phyloP scores from a whole-genome alignment of 2,888 invertebrate genomes.

The Girardia tigrina region DNA sequence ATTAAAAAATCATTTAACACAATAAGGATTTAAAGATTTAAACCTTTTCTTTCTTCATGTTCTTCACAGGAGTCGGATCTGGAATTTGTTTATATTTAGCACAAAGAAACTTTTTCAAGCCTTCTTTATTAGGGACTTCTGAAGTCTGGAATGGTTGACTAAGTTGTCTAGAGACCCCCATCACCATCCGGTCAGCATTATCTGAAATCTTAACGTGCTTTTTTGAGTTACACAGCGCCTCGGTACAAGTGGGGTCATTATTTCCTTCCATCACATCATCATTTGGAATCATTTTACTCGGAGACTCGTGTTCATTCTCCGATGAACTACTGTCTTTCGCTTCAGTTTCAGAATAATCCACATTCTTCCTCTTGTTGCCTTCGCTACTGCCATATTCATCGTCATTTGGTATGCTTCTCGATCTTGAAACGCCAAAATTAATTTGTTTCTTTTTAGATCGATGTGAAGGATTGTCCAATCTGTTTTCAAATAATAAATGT shows the following conservation, averaged over 20 bases:
- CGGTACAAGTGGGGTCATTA: not conserved
- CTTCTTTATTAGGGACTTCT: not conserved
- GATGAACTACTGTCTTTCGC: constrained; percentile 16
- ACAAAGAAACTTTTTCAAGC: not conserved
- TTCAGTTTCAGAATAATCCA: constrained; percentile 1
- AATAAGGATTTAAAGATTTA: no score
- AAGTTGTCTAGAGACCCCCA: not conserved
- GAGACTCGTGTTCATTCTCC: not conserved
- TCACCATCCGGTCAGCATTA: not conserved
- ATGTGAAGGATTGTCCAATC: no score
- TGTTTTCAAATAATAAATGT: no score
- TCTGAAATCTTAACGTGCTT: not conserved
- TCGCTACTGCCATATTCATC: no score
- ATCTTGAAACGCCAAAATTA: no score
- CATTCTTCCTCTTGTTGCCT: no score
- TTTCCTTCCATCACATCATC: not conserved
- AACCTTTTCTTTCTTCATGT: constrained; percentile 17
- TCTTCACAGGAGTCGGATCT: constrained; percentile 10
- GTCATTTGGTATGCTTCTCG: no score
- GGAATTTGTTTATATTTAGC: constrained; percentile 30
- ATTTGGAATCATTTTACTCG: not conserved
- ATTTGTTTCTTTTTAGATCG: no score
- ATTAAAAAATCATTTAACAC: no score
- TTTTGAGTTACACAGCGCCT: not conserved
- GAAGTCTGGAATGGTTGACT: not conserved